These are phyloP conservation scores for Chymomyza costata DNA, from an alignment of 1,140 invertebrate species.

Conservation along the genomic window DNA sequence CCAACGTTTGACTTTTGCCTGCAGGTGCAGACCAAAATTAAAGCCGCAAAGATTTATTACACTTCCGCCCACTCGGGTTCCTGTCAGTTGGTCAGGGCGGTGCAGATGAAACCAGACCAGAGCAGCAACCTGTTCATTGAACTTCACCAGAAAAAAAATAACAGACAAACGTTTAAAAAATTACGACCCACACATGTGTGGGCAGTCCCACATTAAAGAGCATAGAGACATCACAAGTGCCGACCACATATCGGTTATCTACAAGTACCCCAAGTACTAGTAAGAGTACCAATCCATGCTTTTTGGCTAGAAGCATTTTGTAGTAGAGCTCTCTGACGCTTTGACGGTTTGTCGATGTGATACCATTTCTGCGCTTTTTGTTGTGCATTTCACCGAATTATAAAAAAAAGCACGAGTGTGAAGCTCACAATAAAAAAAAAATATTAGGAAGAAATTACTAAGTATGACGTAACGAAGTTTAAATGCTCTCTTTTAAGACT, in stretches of 20 bases:
- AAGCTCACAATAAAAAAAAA: too few relatives aligned
- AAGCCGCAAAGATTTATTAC: constrained; percentile 38
- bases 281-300: too few relatives aligned
- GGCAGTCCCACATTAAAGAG: constrained; percentile 33
- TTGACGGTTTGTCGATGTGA: neutral
- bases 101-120: neutral
- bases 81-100: constrained; percentile 3
- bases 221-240: constrained; percentile 19
- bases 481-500: too few relatives aligned
- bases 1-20: constrained; percentile 29
- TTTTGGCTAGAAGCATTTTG: too few relatives aligned
- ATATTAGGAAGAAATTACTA: too few relatives aligned
- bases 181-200: constrained; percentile 48
- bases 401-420: constrained; percentile 3
- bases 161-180: constrained; percentile 49
- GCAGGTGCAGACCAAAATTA: constrained; percentile 46
- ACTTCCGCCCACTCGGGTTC: constrained; percentile 26
- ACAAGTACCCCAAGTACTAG: constrained; percentile 13
- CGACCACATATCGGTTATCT: constrained; percentile 41
- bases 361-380: constrained; percentile 21
- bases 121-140: constrained; percentile 54
- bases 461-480: too few relatives aligned
- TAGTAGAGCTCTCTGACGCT: constrained; percentile 7
- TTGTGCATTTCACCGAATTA: constrained; percentile 53
- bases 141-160: constrained; percentile 25